A percentile compares a stretch with the other conserved stretches of the same genome.
phyloP scores from a whole-genome alignment of 2,113 vertebrate species.

The Gymnobelideus leadbeateri region DNA sequence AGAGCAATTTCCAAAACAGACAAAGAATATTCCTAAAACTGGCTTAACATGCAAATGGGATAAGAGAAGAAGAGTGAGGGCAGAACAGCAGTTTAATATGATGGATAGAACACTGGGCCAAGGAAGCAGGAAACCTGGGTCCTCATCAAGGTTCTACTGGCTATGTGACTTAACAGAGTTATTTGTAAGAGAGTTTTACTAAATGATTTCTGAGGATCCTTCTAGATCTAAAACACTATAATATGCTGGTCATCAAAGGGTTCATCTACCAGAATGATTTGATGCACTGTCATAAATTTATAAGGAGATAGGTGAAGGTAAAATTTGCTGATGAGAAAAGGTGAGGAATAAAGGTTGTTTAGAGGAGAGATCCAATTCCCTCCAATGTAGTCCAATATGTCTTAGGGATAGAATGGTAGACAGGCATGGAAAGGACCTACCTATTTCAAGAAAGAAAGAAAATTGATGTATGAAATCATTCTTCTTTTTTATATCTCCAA shows the following conservation, averaged over 20 bases:
- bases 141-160: not conserved
- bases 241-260: not conserved
- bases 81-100: not conserved
- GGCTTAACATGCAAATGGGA: conserved; percentile 5
- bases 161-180: not conserved
- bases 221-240: not conserved
- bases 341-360: not conserved
- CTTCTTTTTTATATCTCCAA: conserved; percentile 12
- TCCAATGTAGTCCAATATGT: not conserved
- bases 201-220: not conserved
- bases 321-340: conserved; percentile 52
- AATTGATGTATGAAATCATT: not conserved
- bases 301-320: conserved; percentile 14
- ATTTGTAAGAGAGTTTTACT: not conserved
- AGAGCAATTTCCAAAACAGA: conserved; percentile 37
- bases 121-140: not conserved
- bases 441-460: conserved; percentile 33
- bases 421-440: not conserved
- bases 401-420: not conserved
- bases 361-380: not conserved
- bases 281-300: not conserved
- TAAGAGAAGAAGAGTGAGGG: not conserved
- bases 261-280: not conserved
- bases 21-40: conserved; percentile 42
- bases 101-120: not conserved